A percentile compares a stretch with the other conserved stretches of the same genome.
Conservation (phyloP, 2,888 invertebrate species). For the Diadromus collaris region DNA sequence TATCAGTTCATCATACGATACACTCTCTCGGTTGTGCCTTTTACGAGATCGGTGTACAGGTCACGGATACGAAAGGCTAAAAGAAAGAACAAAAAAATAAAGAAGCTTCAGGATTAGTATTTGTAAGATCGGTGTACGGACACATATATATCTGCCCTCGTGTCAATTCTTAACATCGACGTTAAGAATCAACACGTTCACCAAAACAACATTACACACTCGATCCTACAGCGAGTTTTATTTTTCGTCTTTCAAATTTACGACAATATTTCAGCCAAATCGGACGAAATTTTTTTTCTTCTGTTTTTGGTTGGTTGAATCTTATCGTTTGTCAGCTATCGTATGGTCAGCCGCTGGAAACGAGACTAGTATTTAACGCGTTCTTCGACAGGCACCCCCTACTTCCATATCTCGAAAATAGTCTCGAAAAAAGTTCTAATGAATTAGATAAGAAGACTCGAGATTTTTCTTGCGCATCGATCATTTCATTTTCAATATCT, state of each 20-base stretch:
- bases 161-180: neutral
- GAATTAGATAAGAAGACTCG: constrained; percentile 36
- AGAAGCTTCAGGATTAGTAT: neutral
- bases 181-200: too few relatives aligned
- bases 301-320: constrained; percentile 12
- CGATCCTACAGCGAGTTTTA: neutral
- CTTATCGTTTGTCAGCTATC: constrained; percentile 33
- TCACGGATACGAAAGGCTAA: constrained; percentile 20
- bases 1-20: constrained; percentile 17
- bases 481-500: neutral
- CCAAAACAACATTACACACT: neutral
- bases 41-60: constrained; percentile 3
- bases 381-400: neutral
- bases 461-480: neutral
- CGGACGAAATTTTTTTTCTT: neutral
- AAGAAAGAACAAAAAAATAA: neutral
- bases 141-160: neutral
- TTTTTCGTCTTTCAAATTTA: neutral
- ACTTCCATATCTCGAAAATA: neutral
- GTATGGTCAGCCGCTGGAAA: neutral
- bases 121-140: neutral
- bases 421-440: constrained; percentile 19
- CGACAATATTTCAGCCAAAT: neutral
- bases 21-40: constrained; percentile 4
- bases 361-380: neutral